Conservation (phyloP, 2,888 invertebrate genomes). For the Mesorhabditis belari region DNA sequence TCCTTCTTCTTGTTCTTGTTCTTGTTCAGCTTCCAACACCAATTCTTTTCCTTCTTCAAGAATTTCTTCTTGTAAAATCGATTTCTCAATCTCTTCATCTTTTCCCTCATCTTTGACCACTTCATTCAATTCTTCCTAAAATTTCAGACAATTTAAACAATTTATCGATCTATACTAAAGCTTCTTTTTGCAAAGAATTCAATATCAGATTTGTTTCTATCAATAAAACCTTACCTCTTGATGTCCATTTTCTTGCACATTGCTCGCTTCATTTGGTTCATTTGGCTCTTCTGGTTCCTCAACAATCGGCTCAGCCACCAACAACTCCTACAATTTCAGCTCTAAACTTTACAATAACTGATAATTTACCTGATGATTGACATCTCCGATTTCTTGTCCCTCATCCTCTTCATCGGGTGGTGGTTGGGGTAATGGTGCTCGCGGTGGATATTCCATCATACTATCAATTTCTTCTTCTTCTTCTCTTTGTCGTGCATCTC, state of each 20-base stretch:
- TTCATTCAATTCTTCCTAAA: constrained; percentile 2
- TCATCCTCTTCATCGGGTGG: not conserved
- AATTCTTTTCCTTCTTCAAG: constrained; percentile 5
- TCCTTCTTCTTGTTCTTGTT: not conserved
- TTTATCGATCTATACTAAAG: not conserved
- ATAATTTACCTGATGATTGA: no score
- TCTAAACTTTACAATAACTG: no score
- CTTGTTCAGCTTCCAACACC: constrained; percentile 1
- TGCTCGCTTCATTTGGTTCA: constrained; percentile 7
- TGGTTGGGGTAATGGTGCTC: not conserved
- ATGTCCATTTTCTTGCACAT: constrained; percentile 2
- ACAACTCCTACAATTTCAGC: no score
- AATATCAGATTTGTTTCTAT: no score
- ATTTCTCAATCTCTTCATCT: constrained; percentile 6
- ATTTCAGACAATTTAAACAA: not conserved
- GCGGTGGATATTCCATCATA: not conserved
- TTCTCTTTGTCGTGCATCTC: constrained; percentile 7
- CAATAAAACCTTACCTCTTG: no score
- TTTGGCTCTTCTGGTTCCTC: constrained; percentile 6
- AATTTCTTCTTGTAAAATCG: constrained; percentile 5
- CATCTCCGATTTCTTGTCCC: no score
- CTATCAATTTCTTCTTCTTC: constrained; percentile 3
- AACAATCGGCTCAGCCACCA: no score
- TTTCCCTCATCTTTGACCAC: not conserved
- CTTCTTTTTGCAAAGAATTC: no score